Conservation (phyloP, 2,113 vertebrate species). For the Archilochus colubris region DNA sequence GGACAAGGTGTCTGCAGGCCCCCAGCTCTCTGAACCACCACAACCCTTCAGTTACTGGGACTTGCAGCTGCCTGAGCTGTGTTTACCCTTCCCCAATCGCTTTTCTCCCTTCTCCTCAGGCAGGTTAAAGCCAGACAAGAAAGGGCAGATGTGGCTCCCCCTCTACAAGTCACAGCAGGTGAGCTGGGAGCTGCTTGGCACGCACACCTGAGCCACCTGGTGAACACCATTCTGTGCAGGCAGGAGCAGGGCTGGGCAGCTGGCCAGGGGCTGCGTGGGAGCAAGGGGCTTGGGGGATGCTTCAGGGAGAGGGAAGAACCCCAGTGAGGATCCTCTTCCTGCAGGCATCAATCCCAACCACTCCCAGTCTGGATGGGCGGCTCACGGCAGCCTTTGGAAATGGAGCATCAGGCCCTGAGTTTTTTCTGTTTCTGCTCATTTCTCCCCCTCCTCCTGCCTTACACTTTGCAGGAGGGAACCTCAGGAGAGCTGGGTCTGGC, state of each 20-base stretch:
- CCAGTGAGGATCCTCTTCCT: neutral
- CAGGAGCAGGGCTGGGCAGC: neutral
- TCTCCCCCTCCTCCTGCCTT: neutral
- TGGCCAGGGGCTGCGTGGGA: conserved; percentile 17
- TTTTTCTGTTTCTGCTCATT: neutral
- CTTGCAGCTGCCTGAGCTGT: conserved; percentile 46
- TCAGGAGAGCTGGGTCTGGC: neutral
- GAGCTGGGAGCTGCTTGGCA: conserved; percentile 30
- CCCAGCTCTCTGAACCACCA: conserved; percentile 44
- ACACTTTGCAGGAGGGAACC: neutral
- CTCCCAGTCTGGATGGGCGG: neutral
- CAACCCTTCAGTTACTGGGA: neutral
- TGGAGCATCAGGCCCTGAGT: neutral
- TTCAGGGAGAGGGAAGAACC: neutral
- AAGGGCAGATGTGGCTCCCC: conserved; percentile 41
- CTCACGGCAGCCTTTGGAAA: neutral
- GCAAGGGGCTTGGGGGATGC: neutral
- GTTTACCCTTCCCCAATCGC: conserved; percentile 37
- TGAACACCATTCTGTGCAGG: neutral
- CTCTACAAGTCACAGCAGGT: conserved; percentile 67
- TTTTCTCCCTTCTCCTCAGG: conserved; percentile 53
- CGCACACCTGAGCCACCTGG: conserved; percentile 57
- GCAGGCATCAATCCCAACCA: neutral
- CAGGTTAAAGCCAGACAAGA: conserved; percentile 45
- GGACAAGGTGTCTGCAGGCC: neutral